Evolutionary conservation across 2,888 invertebrate species (phyloP).

Genomic region (Calameuta filiformis): DNA sequence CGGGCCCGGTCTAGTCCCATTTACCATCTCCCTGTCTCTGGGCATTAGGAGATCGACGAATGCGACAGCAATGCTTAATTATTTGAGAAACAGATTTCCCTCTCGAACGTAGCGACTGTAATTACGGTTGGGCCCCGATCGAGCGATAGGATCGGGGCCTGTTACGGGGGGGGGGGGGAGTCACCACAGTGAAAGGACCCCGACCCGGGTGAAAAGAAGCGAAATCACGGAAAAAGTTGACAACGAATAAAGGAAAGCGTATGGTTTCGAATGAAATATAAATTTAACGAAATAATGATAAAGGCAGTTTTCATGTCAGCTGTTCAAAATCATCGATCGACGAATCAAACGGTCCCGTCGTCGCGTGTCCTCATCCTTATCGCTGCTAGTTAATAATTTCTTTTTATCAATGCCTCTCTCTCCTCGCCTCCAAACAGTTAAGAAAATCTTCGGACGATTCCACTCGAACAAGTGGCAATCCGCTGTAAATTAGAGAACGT

Average conservation of each 20-base stretch:
- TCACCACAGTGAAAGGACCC: background rate
- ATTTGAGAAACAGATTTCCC: background rate
- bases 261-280: background rate
- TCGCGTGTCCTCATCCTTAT: background rate
- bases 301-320: background rate
- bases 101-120: background rate
- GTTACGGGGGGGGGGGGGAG: background rate
- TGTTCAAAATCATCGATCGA: background rate
- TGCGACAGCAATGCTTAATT: background rate
- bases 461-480: conserved; percentile 23
- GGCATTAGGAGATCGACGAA: background rate
- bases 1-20: background rate
- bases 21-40: background rate
- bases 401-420: background rate
- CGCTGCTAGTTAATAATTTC: background rate
- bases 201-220: background rate
- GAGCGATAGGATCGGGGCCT: background rate
- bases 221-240: background rate
- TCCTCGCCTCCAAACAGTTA: background rate
- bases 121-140: background rate
- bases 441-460: background rate
- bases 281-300: background rate
- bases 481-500: conserved; percentile 43
- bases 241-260: background rate
- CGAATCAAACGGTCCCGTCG: background rate